Evolutionary conservation across 1,140 invertebrate species (phyloP).

Genomic region (Thaumetopoea pityocampa): DNA sequence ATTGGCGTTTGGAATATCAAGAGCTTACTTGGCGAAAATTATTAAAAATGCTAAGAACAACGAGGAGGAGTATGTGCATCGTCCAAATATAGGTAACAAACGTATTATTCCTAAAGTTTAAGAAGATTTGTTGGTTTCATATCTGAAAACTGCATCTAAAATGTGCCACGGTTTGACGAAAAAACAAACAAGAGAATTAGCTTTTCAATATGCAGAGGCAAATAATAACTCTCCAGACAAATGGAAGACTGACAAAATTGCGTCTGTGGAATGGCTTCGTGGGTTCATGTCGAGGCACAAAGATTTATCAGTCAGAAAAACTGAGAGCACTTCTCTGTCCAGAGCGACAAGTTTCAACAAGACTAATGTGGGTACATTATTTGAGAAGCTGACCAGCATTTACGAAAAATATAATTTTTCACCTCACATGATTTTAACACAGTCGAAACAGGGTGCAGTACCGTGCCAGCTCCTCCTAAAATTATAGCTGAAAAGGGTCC

Average conservation of each 20-base stretch:
- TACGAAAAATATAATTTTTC: constrained; percentile 19
- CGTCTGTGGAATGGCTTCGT: constrained; percentile 23
- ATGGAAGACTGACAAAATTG: constrained; percentile 28
- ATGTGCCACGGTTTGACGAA: constrained; percentile 48
- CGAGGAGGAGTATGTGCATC: too few relatives aligned
- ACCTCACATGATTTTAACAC: constrained; percentile 25
- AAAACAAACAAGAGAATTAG: constrained; percentile 30
- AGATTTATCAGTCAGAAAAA: constrained; percentile 38
- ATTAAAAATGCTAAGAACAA: too few relatives aligned
- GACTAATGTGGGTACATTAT: constrained; percentile 40
- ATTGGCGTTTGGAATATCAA: too few relatives aligned
- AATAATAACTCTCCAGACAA: constrained; percentile 26
- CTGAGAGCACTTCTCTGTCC: constrained; percentile 48
- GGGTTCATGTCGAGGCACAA: constrained; percentile 38
- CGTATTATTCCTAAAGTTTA: too few relatives aligned
- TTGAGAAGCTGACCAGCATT: constrained; percentile 35
- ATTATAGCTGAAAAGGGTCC: neutral
- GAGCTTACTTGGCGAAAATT: too few relatives aligned
- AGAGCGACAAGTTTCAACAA: constrained; percentile 51
- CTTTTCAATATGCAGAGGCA: constrained; percentile 42
- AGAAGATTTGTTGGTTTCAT: too few relatives aligned
- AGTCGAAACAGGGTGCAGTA: neutral
- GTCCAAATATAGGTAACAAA: too few relatives aligned
- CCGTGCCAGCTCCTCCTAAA: neutral
- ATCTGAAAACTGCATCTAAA: too few relatives aligned